A percentile compares a stretch with the other conserved stretches of the same genome.
Conservation (phyloP, 2,797 vertebrate genomes). For the Prionace glauca region DNA sequence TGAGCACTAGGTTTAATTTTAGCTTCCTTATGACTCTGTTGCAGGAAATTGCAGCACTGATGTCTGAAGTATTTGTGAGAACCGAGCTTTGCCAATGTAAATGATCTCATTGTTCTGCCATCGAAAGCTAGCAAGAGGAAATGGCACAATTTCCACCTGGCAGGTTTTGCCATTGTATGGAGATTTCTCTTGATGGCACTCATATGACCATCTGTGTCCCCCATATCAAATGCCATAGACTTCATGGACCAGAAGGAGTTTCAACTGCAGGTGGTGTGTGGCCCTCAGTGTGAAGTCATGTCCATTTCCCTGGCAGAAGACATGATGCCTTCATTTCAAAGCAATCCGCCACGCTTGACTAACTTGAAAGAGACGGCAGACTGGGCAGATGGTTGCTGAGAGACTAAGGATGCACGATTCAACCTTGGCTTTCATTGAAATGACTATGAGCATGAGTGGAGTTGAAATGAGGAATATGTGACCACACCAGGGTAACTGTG, state of each 20-base stretch:
- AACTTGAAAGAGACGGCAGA: not conserved
- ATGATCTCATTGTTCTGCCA: not conserved
- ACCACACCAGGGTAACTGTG: not conserved
- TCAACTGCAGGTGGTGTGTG: not conserved
- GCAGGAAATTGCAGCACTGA: not conserved
- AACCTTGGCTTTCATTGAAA: not conserved
- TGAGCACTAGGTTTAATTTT: not conserved
- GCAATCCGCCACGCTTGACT: not conserved
- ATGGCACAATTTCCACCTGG: not conserved
- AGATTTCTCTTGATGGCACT: not conserved
- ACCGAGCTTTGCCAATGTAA: not conserved
- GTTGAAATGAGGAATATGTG: not conserved
- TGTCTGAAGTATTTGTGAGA: not conserved
- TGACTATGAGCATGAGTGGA: not conserved
- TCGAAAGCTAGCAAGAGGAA: not conserved
- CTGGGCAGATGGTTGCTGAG: not conserved
- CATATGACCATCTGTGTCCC: constrained; percentile 1
- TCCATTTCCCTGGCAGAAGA: not conserved
- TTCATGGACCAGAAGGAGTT: not conserved
- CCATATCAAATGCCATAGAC: not conserved
- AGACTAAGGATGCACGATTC: not conserved
- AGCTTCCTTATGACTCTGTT: not conserved
- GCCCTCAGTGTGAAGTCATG: not conserved
- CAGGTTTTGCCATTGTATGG: not conserved
- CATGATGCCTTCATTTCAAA: not conserved